These are phyloP conservation scores for Tigriopus californicus DNA, from an alignment of 2,888 invertebrate genomes.

Conservation along the genomic window DNA sequence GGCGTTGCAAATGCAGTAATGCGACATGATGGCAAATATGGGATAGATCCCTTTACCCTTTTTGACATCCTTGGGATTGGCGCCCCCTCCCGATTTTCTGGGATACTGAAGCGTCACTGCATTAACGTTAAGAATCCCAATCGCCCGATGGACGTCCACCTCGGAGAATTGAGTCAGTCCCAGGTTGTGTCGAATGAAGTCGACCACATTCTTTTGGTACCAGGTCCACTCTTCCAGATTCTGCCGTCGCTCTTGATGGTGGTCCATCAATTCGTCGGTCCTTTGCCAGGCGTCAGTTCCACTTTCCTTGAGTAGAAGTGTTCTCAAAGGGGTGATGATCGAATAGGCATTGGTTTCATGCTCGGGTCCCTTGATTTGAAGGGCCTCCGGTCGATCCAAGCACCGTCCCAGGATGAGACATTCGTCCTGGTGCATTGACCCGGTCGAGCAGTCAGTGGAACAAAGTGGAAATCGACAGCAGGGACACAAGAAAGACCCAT, in stretches of 20 bases:
- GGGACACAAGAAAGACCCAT: neutral
- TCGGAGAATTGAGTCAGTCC: neutral
- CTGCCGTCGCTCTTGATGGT: neutral
- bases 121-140: slow-evolving; percentile 12
- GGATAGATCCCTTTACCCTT: slow-evolving; percentile 10
- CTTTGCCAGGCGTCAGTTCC: slow-evolving; percentile 1
- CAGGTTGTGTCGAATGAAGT: neutral
- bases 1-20: slow-evolving; percentile 14
- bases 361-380: neutral
- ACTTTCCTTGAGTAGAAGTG: neutral
- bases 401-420: neutral
- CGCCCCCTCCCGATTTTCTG: neutral
- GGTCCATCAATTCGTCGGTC: slow-evolving; percentile 11
- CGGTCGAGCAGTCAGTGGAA: neutral
- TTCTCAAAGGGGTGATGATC: slow-evolving; percentile 8
- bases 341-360: neutral
- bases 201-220: slow-evolving; percentile 8
- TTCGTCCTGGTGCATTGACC: neutral
- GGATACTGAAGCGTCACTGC: slow-evolving; percentile 6
- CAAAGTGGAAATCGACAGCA: slow-evolving; percentile 2
- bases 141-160: slow-evolving; percentile 2
- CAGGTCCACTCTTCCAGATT: slow-evolving; percentile 6
- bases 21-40: slow-evolving; percentile 12
- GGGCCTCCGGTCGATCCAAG: neutral
- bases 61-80: neutral